A percentile compares a stretch with the other conserved stretches of the same genome.
phyloP scores from a whole-genome alignment of 2,888 invertebrate species.

The Rhingia rostrata region DNA sequence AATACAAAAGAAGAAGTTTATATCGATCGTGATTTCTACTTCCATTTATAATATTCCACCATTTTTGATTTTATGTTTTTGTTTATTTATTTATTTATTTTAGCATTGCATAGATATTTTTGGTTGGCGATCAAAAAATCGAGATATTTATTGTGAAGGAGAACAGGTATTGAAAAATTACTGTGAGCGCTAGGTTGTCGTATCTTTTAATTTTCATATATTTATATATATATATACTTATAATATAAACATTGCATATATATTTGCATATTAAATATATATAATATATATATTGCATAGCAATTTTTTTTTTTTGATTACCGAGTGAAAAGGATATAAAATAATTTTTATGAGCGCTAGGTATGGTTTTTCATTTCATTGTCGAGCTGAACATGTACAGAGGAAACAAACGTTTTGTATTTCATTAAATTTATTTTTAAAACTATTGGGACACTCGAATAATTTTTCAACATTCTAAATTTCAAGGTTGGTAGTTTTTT shows the following conservation, averaged over 20 bases:
- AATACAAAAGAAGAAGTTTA: neutral
- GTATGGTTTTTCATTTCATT: neutral
- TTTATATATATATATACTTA: slow-evolving; percentile 4
- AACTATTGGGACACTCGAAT: no score
- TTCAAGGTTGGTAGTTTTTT: no score
- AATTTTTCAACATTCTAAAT: no score
- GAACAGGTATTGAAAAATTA: slow-evolving; percentile 70
- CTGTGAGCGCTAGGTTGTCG: slow-evolving; percentile 72
- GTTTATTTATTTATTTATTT: slow-evolving; percentile 58
- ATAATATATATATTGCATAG: slow-evolving; percentile 48
- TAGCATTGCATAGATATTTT: slow-evolving; percentile 56
- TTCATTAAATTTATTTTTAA: no score
- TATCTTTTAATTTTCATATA: slow-evolving; percentile 37
- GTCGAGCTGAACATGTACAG: neutral
- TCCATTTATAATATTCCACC: slow-evolving; percentile 17
- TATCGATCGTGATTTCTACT: neutral
- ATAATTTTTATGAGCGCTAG: slow-evolving; percentile 66
- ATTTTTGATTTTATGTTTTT: slow-evolving; percentile 57
- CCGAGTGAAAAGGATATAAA: slow-evolving; percentile 56
- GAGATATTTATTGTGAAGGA: slow-evolving; percentile 67
- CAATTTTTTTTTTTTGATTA: slow-evolving; percentile 54
- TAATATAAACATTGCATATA: slow-evolving; percentile 11
- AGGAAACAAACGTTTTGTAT: neutral
- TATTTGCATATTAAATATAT: slow-evolving; percentile 42
- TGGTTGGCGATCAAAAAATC: slow-evolving; percentile 57